phyloP scores from a whole-genome alignment of 1,140 invertebrate genomes.

The Bilobella aurantiaca region DNA sequence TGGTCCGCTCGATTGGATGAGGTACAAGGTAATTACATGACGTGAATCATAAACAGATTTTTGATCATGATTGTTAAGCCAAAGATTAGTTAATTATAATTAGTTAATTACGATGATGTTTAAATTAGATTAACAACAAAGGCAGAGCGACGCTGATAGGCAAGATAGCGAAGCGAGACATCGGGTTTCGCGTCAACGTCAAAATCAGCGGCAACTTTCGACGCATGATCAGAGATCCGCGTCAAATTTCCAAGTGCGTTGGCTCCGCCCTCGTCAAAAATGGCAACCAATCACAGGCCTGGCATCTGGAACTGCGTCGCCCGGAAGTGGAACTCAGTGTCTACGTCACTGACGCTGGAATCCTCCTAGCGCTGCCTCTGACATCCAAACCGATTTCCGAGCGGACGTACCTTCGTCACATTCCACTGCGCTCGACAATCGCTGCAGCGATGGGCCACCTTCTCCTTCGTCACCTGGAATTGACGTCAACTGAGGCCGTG shows the following conservation, averaged over 20 bases:
- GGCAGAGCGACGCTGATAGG: background rate
- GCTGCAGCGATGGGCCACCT: slow-evolving; percentile 5
- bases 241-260: background rate
- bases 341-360: slow-evolving; percentile 8
- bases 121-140: background rate
- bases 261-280: slow-evolving; percentile 11
- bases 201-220: slow-evolving; percentile 5
- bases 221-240: background rate
- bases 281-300: too few relatives aligned
- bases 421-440: slow-evolving; percentile 5
- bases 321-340: slow-evolving; percentile 4
- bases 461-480: background rate
- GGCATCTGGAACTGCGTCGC: background rate
- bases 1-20: background rate
- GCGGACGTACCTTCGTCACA: slow-evolving; percentile 1
- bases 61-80: background rate
- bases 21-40: too few relatives aligned
- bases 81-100: background rate
- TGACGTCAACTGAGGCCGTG: background rate
- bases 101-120: background rate
- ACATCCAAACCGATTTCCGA: slow-evolving; percentile 10
- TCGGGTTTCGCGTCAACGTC: slow-evolving; percentile 11
- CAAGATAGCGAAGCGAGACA: background rate
- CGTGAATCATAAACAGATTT: background rate
- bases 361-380: slow-evolving; percentile 3